phyloP scores from a whole-genome alignment of 2,888 invertebrate genomes.

The Dermolepida albohirtum region DNA sequence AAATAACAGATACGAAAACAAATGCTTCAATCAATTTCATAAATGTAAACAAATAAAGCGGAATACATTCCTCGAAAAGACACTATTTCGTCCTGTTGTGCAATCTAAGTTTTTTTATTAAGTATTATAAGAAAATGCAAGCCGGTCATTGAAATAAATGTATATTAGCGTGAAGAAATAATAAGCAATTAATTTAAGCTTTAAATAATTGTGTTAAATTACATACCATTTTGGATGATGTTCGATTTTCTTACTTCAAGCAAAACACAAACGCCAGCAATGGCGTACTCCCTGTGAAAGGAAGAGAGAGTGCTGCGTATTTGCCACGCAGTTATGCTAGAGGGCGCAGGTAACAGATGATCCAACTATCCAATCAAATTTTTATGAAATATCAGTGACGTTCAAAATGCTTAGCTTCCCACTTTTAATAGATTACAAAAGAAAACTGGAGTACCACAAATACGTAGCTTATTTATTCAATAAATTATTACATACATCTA shows the following conservation, averaged over 20 bases:
- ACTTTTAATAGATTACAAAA: too few species aligned
- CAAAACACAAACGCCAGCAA: constrained; percentile 86
- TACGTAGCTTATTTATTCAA: too few species aligned
- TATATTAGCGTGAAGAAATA: constrained; percentile 4
- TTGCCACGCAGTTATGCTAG: constrained; percentile 51
- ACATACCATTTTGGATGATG: constrained; percentile 88
- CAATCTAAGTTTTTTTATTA: constrained; percentile 53
- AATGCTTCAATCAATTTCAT: neutral
- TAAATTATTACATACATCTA: too few species aligned
- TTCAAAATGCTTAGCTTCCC: constrained; percentile 2
- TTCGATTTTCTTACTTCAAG: constrained; percentile 71
- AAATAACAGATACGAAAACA: neutral
- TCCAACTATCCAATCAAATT: constrained; percentile 38
- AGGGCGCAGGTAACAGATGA: constrained; percentile 41
- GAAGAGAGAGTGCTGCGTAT: constrained; percentile 52
- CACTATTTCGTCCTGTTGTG: constrained; percentile 62
- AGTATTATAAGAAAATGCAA: constrained; percentile 10
- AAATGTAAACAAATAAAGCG: constrained; percentile 40
- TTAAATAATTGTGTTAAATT: constrained; percentile 47
- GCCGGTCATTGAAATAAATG: constrained; percentile 35
- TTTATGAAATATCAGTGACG: constrained; percentile 4
- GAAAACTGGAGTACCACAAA: too few species aligned
- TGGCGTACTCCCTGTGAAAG: constrained; percentile 90
- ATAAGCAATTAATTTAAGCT: constrained; percentile 14
- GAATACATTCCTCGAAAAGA: neutral